Percentiles rank a stretch among this genome's conserved stretches.
Conservation (phyloP, 2,888 invertebrate species). For the Patella pellucida region DNA sequence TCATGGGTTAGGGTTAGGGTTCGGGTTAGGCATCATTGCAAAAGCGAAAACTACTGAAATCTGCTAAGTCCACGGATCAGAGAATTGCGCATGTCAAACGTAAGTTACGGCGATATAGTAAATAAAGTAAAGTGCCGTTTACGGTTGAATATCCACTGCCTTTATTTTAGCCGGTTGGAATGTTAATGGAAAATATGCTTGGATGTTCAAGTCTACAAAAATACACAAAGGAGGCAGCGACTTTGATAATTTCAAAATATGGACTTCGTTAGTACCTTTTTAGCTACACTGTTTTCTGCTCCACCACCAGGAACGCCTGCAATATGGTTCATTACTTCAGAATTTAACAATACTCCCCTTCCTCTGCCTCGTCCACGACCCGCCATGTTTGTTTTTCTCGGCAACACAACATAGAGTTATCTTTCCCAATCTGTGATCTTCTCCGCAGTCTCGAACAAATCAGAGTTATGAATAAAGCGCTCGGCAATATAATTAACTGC, state of each 20-base stretch:
- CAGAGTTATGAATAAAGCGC: too few relatives aligned
- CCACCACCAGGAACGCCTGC: conserved; percentile 18
- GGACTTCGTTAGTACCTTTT: not conserved
- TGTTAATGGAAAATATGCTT: not conserved
- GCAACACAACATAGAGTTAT: not conserved
- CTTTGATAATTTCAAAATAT: not conserved
- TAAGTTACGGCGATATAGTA: too few relatives aligned
- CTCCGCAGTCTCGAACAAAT: too few relatives aligned
- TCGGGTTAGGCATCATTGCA: too few relatives aligned
- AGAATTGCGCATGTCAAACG: too few relatives aligned
- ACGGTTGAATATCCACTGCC: too few relatives aligned
- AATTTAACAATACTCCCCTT: conserved; percentile 36
- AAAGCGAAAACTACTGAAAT: too few relatives aligned
- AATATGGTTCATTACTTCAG: conserved; percentile 1
- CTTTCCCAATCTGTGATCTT: not conserved
- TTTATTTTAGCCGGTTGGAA: too few relatives aligned
- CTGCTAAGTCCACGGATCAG: too few relatives aligned
- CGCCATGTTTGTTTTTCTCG: conserved; percentile 36
- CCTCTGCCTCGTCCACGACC: conserved; percentile 48
- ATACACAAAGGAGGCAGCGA: not conserved
- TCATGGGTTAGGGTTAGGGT: too few relatives aligned
- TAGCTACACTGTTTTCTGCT: not conserved
- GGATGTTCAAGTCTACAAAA: not conserved
- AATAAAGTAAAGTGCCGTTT: too few relatives aligned
- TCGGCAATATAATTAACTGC: too few relatives aligned